A percentile compares a stretch with the other conserved stretches of the same genome.
phyloP scores from a whole-genome alignment of 1,140 invertebrate genomes.

The Diachasmimorpha longicaudata region DNA sequence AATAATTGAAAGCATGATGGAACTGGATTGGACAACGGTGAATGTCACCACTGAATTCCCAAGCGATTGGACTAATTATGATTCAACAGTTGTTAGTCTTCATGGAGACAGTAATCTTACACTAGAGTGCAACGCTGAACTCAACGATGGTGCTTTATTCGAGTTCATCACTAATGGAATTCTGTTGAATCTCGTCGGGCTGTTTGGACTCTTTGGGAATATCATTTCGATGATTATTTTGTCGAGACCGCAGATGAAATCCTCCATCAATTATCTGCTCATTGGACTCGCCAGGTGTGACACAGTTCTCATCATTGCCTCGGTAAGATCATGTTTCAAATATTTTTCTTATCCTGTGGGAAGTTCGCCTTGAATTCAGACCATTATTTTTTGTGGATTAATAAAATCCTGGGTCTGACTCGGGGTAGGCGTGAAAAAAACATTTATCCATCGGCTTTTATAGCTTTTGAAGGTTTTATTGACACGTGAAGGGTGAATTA shows the following conservation, averaged over 20 bases:
- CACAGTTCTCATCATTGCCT: constrained; percentile 84
- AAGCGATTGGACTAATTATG: neutral
- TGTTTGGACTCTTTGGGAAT: constrained; percentile 89
- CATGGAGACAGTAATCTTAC: constrained; percentile 23
- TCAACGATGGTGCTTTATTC: constrained; percentile 66
- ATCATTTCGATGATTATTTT: constrained; percentile 89
- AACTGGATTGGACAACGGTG: constrained; percentile 36
- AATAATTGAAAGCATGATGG: constrained; percentile 36
- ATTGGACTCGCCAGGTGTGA: constrained; percentile 91
- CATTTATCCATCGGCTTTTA: too few species aligned
- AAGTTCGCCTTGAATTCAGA: neutral
- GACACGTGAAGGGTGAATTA: too few species aligned
- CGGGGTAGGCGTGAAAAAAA: too few species aligned
- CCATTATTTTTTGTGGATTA: too few species aligned
- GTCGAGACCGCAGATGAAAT: constrained; percentile 90
- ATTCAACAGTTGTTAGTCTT: neutral
- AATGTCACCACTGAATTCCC: constrained; percentile 33
- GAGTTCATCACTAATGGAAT: constrained; percentile 87
- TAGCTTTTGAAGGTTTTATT: too few species aligned
- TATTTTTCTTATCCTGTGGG: neutral
- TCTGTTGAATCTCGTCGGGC: constrained; percentile 79
- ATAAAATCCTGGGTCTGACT: too few species aligned
- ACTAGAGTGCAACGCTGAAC: constrained; percentile 55
- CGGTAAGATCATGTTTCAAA: constrained; percentile 56
- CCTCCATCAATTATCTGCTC: constrained; percentile 91